Evolutionary conservation across 1,140 invertebrate genomes (phyloP), one percentile per base, ranked within the genome.

Genomic region (Heliconius melpomene): DNA sequence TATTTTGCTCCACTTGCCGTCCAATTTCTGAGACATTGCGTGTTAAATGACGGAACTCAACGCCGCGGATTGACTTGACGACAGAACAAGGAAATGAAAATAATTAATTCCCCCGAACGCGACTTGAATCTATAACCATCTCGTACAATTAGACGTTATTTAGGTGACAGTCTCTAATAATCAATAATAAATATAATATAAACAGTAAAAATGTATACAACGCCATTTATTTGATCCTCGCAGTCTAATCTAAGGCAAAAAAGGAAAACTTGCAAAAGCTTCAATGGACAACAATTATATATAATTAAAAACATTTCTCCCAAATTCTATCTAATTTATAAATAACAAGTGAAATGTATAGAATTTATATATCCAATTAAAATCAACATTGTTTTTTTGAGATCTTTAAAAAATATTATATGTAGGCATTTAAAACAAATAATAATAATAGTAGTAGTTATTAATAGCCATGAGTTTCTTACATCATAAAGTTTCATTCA

Each of bases 271-370:
- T 66, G 23, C 60, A 66, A 66, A 66, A 66, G 60, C 60, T 29
- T 66, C n/a, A 66, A 66, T 57, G 23, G 60, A 26, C 60, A 66
- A 26, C 9, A 66, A 13, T 66, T 66, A 66, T 66, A 66, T 26
- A 66, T 23, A 66, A 26, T 66, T 29, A 66, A 66, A 66, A 66
- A 36, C 7, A 75, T 29, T 74, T 74, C 74, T 66, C 60, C 23
- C 60, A 66, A 26, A 50, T 46, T 40, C 38, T 66, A 79, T n/a
- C 38, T 74, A 78, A 78, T 60, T 36, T 74, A 79, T 36, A 66
- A 66, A 66, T 29, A 73, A 78, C 77, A n/a, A 50, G 72, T 79
- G 29, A 79, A 79, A 79, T 79, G 54, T 79, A 57, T 74, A 66
- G 38, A 66, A 66, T 79, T 40, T 74, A 36, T 36, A 36, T 7